A percentile compares a stretch with the other conserved stretches of the same genome.
Conservation (phyloP, 1,140 invertebrate genomes). For the Colletes latitarsis region DNA sequence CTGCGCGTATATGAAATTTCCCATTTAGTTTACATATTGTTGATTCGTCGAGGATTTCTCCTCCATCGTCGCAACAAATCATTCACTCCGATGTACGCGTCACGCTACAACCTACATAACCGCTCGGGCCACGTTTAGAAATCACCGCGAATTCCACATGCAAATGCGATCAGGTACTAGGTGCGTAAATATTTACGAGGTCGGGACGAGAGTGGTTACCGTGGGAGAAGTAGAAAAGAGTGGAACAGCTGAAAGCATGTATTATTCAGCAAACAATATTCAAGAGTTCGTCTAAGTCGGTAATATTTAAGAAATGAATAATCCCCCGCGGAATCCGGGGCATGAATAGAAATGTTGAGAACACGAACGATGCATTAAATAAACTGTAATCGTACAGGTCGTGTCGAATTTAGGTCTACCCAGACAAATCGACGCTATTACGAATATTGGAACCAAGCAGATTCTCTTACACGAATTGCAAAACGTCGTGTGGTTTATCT, state of each 20-base stretch:
- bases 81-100: neutral
- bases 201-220: constrained; percentile 44
- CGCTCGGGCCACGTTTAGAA: constrained; percentile 53
- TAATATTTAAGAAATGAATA: constrained; percentile 27
- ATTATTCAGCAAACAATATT: constrained; percentile 30
- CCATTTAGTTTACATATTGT: neutral
- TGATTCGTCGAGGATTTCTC: neutral
- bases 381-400: too few species aligned
- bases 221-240: constrained; percentile 3
- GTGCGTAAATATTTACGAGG: constrained; percentile 73
- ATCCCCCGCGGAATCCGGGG: neutral
- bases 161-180: constrained; percentile 66
- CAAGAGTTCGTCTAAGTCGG: neutral
- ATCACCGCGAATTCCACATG: constrained; percentile 65
- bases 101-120: constrained; percentile 8
- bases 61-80: neutral
- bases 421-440: too few species aligned
- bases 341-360: too few species aligned
- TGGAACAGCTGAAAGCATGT: neutral
- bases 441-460: too few species aligned
- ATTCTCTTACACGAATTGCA: too few species aligned
- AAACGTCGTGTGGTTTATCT: too few species aligned
- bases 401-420: too few species aligned
- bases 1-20: neutral
- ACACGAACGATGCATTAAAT: neutral